phyloP scores from a whole-genome alignment of 2,113 vertebrate species.

The Lagopus muta region DNA sequence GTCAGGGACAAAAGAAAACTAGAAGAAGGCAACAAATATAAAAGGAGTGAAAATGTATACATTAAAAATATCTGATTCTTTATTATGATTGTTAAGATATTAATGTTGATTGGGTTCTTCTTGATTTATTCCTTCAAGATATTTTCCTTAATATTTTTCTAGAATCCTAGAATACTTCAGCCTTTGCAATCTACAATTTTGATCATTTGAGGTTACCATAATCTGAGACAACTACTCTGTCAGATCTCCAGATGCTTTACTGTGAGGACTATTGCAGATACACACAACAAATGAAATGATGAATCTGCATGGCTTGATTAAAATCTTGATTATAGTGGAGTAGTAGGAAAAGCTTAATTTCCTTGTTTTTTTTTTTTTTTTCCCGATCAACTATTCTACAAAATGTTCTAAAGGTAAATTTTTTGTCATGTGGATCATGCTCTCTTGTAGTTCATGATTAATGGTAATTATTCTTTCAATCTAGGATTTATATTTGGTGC shows the following conservation, averaged over 20 bases:
- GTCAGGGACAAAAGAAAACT: not conserved
- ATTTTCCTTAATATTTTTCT: not conserved
- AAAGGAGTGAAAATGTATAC: not conserved
- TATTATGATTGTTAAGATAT: not conserved
- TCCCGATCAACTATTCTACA: not conserved
- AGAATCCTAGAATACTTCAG: not conserved
- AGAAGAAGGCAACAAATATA: not conserved
- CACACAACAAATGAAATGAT: not conserved
- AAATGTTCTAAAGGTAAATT: not conserved
- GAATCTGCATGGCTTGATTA: not conserved
- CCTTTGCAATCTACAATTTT: not conserved
- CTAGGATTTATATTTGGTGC: not conserved
- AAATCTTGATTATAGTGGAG: not conserved
- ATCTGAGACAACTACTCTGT: not conserved
- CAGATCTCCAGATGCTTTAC: not conserved
- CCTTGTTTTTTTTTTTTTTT: not conserved
- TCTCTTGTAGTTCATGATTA: not conserved
- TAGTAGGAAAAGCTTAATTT: not conserved
- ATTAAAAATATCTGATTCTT: not conserved
- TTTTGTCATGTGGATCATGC: not conserved
- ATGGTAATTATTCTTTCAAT: not conserved
- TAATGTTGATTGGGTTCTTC: not conserved
- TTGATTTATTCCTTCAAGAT: not conserved
- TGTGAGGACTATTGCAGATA: not conserved
- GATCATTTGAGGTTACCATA: not conserved